Percentiles rank a stretch among this genome's conserved stretches.
Conservation (phyloP, 2,113 vertebrate species). For the Peromyscus maniculatus region DNA sequence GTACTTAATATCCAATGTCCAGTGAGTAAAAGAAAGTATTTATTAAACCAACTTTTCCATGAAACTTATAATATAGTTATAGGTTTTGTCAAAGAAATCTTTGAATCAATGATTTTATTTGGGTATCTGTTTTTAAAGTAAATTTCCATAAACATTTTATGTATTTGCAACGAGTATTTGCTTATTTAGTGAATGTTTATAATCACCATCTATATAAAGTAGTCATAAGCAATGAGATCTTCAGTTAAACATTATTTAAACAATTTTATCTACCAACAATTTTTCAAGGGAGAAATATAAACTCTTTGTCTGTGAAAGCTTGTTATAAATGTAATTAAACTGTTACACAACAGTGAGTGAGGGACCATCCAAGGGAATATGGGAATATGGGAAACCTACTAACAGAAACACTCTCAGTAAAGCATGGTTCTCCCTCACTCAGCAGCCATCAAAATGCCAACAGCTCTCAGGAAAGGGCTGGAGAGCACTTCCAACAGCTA, state of each 20-base stretch:
- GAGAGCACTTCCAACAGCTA: background rate
- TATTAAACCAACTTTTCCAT: background rate
- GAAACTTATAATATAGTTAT: background rate
- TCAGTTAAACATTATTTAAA: background rate
- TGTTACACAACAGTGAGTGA: background rate
- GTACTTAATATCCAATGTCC: background rate
- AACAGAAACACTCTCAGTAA: background rate
- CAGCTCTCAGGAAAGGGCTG: too few relatives aligned
- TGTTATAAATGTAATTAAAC: background rate
- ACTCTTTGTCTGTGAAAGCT: background rate
- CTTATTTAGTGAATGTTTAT: background rate
- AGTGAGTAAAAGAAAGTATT: background rate
- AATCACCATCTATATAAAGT: background rate
- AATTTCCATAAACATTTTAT: background rate
- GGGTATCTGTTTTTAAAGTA: background rate
- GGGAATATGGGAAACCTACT: background rate
- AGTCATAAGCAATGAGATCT: background rate
- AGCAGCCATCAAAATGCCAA: background rate
- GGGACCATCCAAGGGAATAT: background rate
- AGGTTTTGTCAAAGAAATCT: background rate
- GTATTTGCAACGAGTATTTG: slow-evolving; percentile 6
- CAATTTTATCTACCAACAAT: background rate
- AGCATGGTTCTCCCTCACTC: background rate
- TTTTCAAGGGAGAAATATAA: background rate
- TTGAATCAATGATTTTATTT: background rate